phyloP scores from a whole-genome alignment of 2,888 invertebrate species.

The Mythimna ferrago region DNA sequence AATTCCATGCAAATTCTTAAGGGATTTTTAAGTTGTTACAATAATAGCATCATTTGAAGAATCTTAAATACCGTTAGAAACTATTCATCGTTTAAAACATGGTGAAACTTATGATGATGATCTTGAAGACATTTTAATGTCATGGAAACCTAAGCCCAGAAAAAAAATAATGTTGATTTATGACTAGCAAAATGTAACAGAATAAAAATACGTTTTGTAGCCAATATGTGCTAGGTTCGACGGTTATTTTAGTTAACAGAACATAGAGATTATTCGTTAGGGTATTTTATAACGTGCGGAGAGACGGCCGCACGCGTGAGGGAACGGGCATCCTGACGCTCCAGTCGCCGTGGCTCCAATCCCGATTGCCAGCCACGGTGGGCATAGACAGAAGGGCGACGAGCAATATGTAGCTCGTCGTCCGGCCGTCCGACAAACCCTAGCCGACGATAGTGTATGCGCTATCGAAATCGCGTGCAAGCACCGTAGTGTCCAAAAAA shows the following conservation, averaged over 20 bases:
- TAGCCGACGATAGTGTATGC: too few species aligned
- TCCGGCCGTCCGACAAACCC: too few species aligned
- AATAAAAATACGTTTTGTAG: constrained; percentile 49
- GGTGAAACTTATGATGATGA: constrained; percentile 30
- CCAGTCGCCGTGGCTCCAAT: too few species aligned
- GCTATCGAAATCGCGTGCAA: too few species aligned
- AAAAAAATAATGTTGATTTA: constrained; percentile 53
- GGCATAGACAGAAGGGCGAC: too few species aligned
- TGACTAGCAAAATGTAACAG: constrained; percentile 43
- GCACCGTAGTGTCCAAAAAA: too few species aligned
- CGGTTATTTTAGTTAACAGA: constrained; percentile 44
- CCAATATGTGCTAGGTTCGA: constrained; percentile 40
- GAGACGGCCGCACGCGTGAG: too few species aligned
- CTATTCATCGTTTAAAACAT: constrained; percentile 31
- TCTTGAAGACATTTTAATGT: constrained; percentile 45
- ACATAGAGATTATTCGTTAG: constrained; percentile 2
- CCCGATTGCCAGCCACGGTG: too few species aligned
- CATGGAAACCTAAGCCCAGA: constrained; percentile 18
- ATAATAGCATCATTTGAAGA: neutral
- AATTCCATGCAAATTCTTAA: neutral
- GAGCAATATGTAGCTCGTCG: too few species aligned
- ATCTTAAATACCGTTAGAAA: neutral
- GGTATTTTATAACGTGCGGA: constrained; percentile 29
- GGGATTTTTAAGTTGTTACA: neutral
- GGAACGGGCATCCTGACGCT: too few species aligned